Base-by-base conservation (phyloP, 2,797 vertebrate genomes). In the Sebastes umbrosus region DNA sequence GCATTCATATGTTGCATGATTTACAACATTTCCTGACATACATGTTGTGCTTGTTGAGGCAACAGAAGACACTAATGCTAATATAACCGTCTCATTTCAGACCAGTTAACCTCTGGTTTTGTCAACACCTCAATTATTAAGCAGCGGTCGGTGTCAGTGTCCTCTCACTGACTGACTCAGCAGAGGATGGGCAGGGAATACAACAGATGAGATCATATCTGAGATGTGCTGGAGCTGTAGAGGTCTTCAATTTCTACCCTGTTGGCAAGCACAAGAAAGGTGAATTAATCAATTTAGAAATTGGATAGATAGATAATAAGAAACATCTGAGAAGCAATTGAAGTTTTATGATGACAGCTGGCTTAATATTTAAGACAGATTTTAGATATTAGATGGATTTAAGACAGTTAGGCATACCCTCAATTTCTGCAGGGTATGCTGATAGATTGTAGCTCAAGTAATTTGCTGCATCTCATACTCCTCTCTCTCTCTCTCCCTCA, bases 101-200 rank as follows among this genome's bases (percentile, higher is more conserved):
- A 78, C 57, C 62, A 88, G 82, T 83, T 89, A 85, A 84, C 77
- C 82, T 80, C 18, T 75, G 69, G 71, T 83, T 83, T 81, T 86
- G 78, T 90, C 82, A 75, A 67, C 76, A 73, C 43, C 73, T 93
- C 36, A 88, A 93, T 93, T 85, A 94, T 94, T 92, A 78, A 92
- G 73, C 80, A 83, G 82, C 18, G 3, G 29, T 24, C 6, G 74
- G 82, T 84, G 80, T 87, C 83, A 1, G 55, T 91, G 79, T 87
- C 80, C 73, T 81, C 79, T 76, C 73, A 43, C 73, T 79, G 64
- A 59, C 87, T 67, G 59, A 65, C 59, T 74, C 74, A 27, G 70
- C 36, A 2, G 18, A 24, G 29, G 43, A 78, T 31, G 36, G 76
- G 76, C 68, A 55, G 57, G 1, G 55, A n/a, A 63, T 20, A 59